These are phyloP conservation scores for Antheraea mylitta DNA, from an alignment of 1,140 invertebrate species.

Conservation along the genomic window DNA sequence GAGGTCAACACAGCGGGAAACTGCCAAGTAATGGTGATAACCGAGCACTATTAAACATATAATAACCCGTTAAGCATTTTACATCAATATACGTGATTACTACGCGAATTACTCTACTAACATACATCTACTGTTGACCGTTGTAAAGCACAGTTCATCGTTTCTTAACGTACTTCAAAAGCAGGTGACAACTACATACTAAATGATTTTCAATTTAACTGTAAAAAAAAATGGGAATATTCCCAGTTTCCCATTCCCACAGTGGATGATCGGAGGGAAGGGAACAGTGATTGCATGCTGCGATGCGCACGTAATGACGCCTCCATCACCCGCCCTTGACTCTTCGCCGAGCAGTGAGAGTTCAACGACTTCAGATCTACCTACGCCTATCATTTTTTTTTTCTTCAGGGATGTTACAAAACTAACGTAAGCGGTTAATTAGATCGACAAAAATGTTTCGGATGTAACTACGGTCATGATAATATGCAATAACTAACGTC, in stretches of 20 bases:
- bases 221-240: neutral
- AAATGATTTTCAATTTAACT: neutral
- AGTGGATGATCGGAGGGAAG: conserved; percentile 18
- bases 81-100: neutral
- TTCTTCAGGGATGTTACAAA: neutral
- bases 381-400: neutral
- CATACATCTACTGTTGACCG: neutral
- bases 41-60: conserved; percentile 11
- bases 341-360: conserved; percentile 36
- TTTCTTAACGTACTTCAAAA: neutral
- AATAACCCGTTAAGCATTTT: conserved; percentile 1
- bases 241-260: conserved; percentile 27
- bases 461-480: conserved; percentile 20
- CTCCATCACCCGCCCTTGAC: conserved; percentile 55
- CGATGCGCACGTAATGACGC: conserved; percentile 41
- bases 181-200: neutral
- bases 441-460: neutral
- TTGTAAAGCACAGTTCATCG: neutral
- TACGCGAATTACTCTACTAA: neutral
- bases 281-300: conserved; percentile 38
- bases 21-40: conserved; percentile 49
- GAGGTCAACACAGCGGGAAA: conserved; percentile 52
- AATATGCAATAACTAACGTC: conserved; percentile 26
- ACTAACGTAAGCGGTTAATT: neutral
- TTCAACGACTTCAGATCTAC: conserved; percentile 43